These are phyloP conservation scores for Enteromius unitaeniatus DNA, from an alignment of 2,797 vertebrate species.

Conservation along the genomic window DNA sequence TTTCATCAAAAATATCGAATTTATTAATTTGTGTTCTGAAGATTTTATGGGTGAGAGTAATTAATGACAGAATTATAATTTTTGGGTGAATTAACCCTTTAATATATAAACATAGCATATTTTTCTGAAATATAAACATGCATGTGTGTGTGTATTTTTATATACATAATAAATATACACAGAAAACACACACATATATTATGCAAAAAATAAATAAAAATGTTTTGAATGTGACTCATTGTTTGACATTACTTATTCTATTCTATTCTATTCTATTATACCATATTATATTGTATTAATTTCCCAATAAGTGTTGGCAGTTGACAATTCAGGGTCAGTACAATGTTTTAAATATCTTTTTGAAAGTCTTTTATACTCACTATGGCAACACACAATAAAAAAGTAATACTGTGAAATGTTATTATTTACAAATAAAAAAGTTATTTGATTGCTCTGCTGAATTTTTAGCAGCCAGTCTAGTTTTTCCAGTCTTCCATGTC, in stretches of 20 bases:
- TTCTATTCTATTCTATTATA: neutral
- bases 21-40: too few relatives aligned
- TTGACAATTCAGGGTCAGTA: neutral
- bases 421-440: neutral
- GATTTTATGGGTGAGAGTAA: too few relatives aligned
- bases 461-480: neutral
- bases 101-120: too few relatives aligned
- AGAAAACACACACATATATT: too few relatives aligned
- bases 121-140: too few relatives aligned
- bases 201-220: too few relatives aligned
- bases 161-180: neutral
- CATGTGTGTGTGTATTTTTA: too few relatives aligned
- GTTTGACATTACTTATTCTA: neutral
- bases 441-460: neutral
- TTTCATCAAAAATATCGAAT: too few relatives aligned
- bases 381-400: neutral
- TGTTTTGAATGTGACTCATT: too few relatives aligned
- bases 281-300: neutral
- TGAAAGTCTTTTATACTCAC: neutral
- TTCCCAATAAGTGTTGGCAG: neutral
- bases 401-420: neutral
- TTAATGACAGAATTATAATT: too few relatives aligned
- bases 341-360: neutral
- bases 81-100: too few relatives aligned
- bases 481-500: conserved; percentile 1